phyloP scores from a whole-genome alignment of 2,113 vertebrate species.

The Brachyhypopomus gauderio region DNA sequence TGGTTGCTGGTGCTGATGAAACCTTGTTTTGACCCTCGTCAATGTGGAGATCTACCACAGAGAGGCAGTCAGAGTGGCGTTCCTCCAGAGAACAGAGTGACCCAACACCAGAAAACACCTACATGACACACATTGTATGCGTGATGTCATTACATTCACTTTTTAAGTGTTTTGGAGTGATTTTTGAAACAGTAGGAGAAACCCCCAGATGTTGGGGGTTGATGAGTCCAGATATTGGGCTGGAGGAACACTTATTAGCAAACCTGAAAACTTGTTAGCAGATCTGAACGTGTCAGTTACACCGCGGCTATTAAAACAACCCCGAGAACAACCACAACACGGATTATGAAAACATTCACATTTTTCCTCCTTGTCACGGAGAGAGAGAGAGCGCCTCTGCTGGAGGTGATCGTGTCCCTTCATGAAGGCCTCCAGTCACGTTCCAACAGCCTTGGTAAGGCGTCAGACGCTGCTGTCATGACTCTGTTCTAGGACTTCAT shows the following conservation, averaged over 20 bases:
- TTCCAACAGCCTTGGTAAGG: background rate
- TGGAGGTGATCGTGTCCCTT: background rate
- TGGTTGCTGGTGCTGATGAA: background rate
- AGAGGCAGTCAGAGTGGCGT: background rate
- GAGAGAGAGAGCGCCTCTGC: background rate
- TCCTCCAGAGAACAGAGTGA: background rate
- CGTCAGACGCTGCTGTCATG: background rate
- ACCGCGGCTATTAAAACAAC: conserved; percentile 52
- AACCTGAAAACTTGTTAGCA: conserved; percentile 58
- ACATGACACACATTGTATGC: no score
- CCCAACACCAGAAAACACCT: no score
- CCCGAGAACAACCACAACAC: conserved; percentile 52
- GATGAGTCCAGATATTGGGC: conserved; percentile 58
- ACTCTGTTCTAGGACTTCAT: background rate
- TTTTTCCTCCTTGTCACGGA: conserved; percentile 29
- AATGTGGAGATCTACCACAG: background rate
- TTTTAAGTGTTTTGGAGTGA: conserved; percentile 1
- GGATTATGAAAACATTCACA: conserved; percentile 47
- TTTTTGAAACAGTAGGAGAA: no score
- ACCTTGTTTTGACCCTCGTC: conserved; percentile 13
- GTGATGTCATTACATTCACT: background rate
- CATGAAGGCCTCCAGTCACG: background rate
- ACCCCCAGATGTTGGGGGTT: no score
- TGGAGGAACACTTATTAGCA: conserved; percentile 58
- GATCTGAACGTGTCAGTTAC: conserved; percentile 52